A percentile compares a stretch with the other conserved stretches of the same genome.
phyloP scores from a whole-genome alignment of 1,140 invertebrate genomes.

The Camponotus pennsylvanicus region DNA sequence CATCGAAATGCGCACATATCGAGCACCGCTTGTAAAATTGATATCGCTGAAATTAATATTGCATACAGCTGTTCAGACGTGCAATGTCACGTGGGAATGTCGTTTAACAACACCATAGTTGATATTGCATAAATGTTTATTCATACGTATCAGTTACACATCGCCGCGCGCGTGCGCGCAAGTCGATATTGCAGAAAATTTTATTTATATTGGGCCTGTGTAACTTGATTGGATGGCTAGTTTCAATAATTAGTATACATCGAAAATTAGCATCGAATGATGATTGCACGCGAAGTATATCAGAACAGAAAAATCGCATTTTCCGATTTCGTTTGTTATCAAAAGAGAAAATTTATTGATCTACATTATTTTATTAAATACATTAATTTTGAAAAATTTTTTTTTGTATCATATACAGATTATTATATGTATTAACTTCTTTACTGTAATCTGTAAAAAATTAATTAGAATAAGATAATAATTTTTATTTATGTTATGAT shows the following conservation, averaged over 20 bases:
- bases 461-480: neutral
- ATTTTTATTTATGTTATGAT: neutral
- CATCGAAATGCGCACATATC: neutral
- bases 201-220: slow-evolving; percentile 4
- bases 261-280: slow-evolving; percentile 7
- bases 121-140: slow-evolving; percentile 56
- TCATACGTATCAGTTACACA: slow-evolving; percentile 29
- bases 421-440: neutral
- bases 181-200: slow-evolving; percentile 35
- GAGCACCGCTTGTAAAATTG: neutral
- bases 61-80: neutral
- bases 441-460: neutral
- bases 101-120: slow-evolving; percentile 16
- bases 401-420: no score
- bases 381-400: no score
- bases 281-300: neutral
- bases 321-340: neutral
- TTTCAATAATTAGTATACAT: slow-evolving; percentile 9
- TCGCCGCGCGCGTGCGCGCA: neutral
- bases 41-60: slow-evolving; percentile 32
- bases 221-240: neutral
- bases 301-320: neutral
- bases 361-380: neutral
- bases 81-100: neutral
- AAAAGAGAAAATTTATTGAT: neutral